Evolutionary conservation across 2,113 vertebrate genomes (phyloP), one percentile per base, ranked within the genome.

Genomic region (Myodes glareolus): DNA sequence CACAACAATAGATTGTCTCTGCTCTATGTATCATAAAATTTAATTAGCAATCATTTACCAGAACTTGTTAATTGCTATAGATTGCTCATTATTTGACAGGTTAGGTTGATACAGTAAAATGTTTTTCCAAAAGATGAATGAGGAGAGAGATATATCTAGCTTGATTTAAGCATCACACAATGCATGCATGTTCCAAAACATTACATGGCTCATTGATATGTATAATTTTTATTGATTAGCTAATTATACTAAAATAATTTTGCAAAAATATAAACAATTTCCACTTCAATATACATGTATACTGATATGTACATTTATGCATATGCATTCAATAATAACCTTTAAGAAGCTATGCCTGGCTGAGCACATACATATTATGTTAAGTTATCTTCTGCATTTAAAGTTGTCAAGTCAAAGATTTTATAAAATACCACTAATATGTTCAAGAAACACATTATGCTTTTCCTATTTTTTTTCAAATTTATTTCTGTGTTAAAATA

Each of bases 41-140:
- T 97, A 97, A 94, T 98, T 96, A 97, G 63, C 75, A 88, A 91
- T 80, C 87, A 96, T 88, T 89, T 97, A 96, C 94, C 93, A 94
- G 87, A 94, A 97, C 97, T 88, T 94, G 73, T 97, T 98, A 98
- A 98, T 98, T 97, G 97, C 31, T 52, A 94, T 47, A 95, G 82
- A 84, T 92, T 97, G 85, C 96, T 97, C 50, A 91, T 85, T 97
- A 72, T 98, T 90, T 88, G 47, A 89, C 45, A 65, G 72, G 39
- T 33, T 42, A 72, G 16, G 36, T 42, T 95, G 39, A 94, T 86
- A 82, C 2, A 65, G 36, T 73, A 90, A 91, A 77, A 91, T 31
- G 72, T 4, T 86, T 80, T 25, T 89, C 21, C 1, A 88, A 90
- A 94, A 93, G 72, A 55, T 90, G 50, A 91, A 58, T 19, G 73